Evolutionary conservation across 2,888 invertebrate species (phyloP).

Genomic region (Coleophora deauratella): DNA sequence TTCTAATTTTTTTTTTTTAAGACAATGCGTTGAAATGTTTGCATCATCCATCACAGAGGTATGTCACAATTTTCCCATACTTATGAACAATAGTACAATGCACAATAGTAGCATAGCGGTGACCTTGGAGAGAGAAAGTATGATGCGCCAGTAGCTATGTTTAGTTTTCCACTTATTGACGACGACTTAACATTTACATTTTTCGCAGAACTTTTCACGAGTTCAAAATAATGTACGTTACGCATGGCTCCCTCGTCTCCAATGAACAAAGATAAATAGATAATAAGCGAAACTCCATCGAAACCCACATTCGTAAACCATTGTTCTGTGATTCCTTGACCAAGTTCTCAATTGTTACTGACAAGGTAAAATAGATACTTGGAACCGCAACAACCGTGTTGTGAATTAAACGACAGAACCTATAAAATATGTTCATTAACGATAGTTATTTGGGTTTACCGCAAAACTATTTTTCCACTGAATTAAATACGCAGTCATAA

Average conservation of each 20-base stretch:
- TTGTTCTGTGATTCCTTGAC: conserved; percentile 13
- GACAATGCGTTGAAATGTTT: too few relatives aligned
- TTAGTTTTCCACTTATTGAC: too few relatives aligned
- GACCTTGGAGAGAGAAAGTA: conserved; percentile 37
- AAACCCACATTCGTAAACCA: conserved; percentile 14
- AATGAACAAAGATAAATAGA: neutral
- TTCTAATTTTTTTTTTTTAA: too few relatives aligned
- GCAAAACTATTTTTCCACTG: too few relatives aligned
- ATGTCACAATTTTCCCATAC: conserved; percentile 15
- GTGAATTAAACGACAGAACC: too few relatives aligned
- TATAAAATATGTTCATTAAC: too few relatives aligned
- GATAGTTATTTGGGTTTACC: too few relatives aligned
- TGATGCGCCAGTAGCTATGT: conserved; percentile 9
- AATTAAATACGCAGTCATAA: too few relatives aligned
- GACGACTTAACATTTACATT: too few relatives aligned
- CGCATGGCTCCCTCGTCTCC: neutral
- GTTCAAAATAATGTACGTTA: neutral
- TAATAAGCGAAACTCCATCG: neutral
- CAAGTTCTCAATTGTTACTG: conserved; percentile 4
- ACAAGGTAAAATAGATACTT: conserved; percentile 3
- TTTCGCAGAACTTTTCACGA: too few relatives aligned
- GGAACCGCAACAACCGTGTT: too few relatives aligned
- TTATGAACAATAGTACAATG: conserved; percentile 24
- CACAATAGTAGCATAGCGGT: conserved; percentile 23
- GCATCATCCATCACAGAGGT: too few relatives aligned